Conservation (phyloP, 1,140 invertebrate species). For the Metopolophium dirhodum region DNA sequence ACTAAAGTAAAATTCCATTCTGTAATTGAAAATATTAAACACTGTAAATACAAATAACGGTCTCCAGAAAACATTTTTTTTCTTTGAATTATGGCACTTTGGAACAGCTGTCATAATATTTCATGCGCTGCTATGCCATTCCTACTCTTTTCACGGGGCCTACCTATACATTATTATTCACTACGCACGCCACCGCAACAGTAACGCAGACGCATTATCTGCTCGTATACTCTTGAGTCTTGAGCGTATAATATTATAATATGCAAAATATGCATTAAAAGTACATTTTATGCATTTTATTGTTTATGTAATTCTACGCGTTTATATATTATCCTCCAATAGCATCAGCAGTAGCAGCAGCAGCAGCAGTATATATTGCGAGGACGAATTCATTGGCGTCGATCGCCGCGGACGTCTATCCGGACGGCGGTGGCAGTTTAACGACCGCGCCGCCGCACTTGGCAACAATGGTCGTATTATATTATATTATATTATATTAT, state of each 20-base stretch:
- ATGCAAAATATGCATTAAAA: conserved; percentile 15
- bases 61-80: neutral
- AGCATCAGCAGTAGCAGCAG: too few relatives aligned
- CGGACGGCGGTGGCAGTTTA: neutral
- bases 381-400: neutral
- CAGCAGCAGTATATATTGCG: neutral
- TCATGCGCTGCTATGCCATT: neutral
- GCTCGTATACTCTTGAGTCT: too few relatives aligned
- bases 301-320: neutral
- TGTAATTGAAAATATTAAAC: neutral
- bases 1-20: neutral
- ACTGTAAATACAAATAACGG: neutral
- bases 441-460: neutral
- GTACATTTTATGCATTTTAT: neutral
- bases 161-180: neutral
- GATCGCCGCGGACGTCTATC: neutral
- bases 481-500: neutral
- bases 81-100: neutral
- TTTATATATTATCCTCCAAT: neutral
- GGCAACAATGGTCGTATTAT: conserved; percentile 1
- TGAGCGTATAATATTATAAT: neutral
- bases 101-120: neutral
- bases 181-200: too few relatives aligned
- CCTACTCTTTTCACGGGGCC: neutral
- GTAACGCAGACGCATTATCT: neutral